These are phyloP conservation scores for Cephus pulcher DNA, from an alignment of 2,888 invertebrate species.

Conservation along the genomic window DNA sequence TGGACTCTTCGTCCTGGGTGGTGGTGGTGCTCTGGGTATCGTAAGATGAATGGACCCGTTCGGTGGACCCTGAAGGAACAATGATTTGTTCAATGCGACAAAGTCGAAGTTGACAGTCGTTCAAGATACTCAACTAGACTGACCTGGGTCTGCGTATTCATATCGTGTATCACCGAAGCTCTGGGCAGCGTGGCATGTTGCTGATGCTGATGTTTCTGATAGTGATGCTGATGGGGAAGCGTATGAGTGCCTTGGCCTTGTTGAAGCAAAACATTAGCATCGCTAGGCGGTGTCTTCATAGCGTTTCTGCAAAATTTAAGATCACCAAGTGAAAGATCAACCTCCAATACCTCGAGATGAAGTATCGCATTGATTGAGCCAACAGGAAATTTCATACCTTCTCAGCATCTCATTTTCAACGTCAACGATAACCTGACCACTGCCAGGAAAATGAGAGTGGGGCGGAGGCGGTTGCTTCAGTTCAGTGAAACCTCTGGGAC, in stretches of 20 bases:
- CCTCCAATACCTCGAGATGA: neutral
- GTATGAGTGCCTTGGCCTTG: slow-evolving; percentile 61
- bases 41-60: slow-evolving; percentile 68
- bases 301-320: slow-evolving; percentile 61
- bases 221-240: slow-evolving; percentile 66
- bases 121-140: slow-evolving; percentile 17
- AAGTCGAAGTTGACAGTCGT: neutral
- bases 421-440: slow-evolving; percentile 85
- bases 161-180: slow-evolving; percentile 69
- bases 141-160: slow-evolving; percentile 68
- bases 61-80: slow-evolving; percentile 56
- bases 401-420: slow-evolving; percentile 78
- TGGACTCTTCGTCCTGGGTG: slow-evolving; percentile 70
- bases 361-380: neutral
- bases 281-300: slow-evolving; percentile 74
- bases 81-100: neutral
- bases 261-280: slow-evolving; percentile 67
- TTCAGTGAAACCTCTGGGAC: slow-evolving; percentile 72
- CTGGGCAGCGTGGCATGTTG: slow-evolving; percentile 70
- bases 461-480: slow-evolving; percentile 71
- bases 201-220: slow-evolving; percentile 59
- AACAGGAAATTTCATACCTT: slow-evolving; percentile 41
- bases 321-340: neutral
- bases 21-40: slow-evolving; percentile 72
- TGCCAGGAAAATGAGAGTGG: slow-evolving; percentile 84